Conservation (phyloP, 2,797 vertebrate genomes). For the Centropyge bicolor region DNA sequence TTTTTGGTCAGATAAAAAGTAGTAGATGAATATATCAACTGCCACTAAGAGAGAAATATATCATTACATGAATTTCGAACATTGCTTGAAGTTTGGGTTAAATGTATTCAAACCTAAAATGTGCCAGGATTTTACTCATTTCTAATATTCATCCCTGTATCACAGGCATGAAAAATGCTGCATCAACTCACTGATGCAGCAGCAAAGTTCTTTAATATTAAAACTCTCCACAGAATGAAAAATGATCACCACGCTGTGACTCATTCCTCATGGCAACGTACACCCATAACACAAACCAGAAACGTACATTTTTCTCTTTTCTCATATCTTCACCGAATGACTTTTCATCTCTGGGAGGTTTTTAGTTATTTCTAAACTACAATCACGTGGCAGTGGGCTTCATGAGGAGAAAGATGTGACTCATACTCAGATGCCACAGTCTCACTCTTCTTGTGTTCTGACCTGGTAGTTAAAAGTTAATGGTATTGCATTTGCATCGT, state of each 20-base stretch:
- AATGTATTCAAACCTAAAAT: constrained; percentile 16
- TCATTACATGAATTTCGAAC: neutral
- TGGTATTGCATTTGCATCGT: neutral
- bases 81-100: neutral
- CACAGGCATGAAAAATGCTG: neutral
- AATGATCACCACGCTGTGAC: neutral
- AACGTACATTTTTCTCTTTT: neutral
- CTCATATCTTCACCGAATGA: neutral
- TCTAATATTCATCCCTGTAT: neutral
- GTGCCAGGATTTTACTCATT: neutral
- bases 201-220: constrained; percentile 12
- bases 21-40: neutral
- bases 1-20: constrained; percentile 17
- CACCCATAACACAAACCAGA: neutral
- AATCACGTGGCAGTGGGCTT: neutral
- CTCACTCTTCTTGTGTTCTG: neutral
- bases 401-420: neutral
- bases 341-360: constrained; percentile 1
- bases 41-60: neutral
- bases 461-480: neutral
- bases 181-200: neutral
- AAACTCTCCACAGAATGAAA: constrained; percentile 12
- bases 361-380: neutral
- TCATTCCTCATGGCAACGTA: constrained; percentile 6
- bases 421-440: neutral